A percentile compares a stretch with the other conserved stretches of the same genome.
Conservation (phyloP, 2,113 vertebrate genomes). For the Atlantisia rogersi region DNA sequence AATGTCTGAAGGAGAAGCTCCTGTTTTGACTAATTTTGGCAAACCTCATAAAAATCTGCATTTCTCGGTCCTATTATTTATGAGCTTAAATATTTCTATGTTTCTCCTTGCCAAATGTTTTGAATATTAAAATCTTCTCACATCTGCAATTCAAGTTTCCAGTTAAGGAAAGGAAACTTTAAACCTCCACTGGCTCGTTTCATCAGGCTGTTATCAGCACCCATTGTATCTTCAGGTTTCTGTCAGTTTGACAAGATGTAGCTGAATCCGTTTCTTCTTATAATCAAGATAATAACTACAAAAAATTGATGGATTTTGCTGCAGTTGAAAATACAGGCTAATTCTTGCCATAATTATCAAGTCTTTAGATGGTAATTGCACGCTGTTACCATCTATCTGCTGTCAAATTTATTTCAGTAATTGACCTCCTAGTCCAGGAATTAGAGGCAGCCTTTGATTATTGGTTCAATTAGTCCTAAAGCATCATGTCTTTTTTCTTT, state of each 20-base stretch:
- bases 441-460: slow-evolving; percentile 62
- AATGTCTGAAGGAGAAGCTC: background rate
- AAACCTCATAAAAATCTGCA: accelerated
- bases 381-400: slow-evolving; percentile 38
- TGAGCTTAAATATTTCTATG: background rate
- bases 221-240: background rate
- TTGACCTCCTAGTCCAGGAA: slow-evolving; percentile 51
- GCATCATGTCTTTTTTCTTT: background rate
- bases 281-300: slow-evolving; percentile 48
- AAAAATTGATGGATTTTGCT: slow-evolving; percentile 54
- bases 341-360: slow-evolving; percentile 58
- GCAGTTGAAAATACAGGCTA: slow-evolving; percentile 48
- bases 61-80: background rate
- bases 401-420: slow-evolving; percentile 66
- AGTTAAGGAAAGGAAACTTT: background rate
- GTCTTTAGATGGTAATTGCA: slow-evolving; percentile 64
- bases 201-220: background rate
- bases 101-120: background rate
- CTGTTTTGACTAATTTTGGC: background rate
- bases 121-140: background rate
- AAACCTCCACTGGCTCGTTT: background rate
- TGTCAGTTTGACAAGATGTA: slow-evolving; percentile 10
- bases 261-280: slow-evolving; percentile 8
- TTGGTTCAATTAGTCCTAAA: slow-evolving; percentile 66
- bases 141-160: background rate